Evolutionary conservation across 2,797 vertebrate genomes (phyloP), one percentile per base, ranked within the genome.

Genomic region (Aeoliscus strigatus): DNA sequence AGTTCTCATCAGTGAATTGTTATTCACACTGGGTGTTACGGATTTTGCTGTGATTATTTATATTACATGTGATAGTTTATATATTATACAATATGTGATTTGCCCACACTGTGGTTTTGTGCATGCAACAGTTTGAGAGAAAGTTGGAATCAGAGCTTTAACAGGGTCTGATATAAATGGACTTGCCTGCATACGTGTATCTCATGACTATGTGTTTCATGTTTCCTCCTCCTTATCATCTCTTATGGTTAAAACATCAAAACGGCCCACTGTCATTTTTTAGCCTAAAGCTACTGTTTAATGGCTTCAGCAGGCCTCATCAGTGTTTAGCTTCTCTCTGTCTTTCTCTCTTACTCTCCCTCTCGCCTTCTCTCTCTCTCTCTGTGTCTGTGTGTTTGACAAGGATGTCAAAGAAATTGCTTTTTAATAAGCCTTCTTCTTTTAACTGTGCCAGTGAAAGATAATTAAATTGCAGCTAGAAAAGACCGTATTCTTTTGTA

Each of bases 391-490:
- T 57, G 65, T 81, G 79, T 90, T 85, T 89, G 87, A 87, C 84
- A 65, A 86, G 65, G 81, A 80, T 83, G 79, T 81, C 80, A 83
- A 80, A 77, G 82, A 85, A 87, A 86, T 84, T 84, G 85, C 69
- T 78, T 83, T 87, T 90, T 90, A 89, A 87, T 87, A 89, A 88
- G 85, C 85, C 76, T 64, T 72, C 82, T 86, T 82, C 83, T 85
- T 89, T 87, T 84, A 86, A 88, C 70, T 86, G 81, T 73, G 60
- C 77, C 82, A 80, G 68, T 84, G 77, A 75, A 84, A 88, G 84
- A 89, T 89, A 90, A 90, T 89, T 89, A 85, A 87, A 84, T 88
- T 84, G 86, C 73, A 81, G 81, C 71, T 80, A 80, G 82, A 90
- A 87, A 85, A 84, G 75, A 87, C 75, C 51, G 73, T 79, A 81